phyloP scores from a whole-genome alignment of 1,140 invertebrate species.

The Drosophila kikkawai region DNA sequence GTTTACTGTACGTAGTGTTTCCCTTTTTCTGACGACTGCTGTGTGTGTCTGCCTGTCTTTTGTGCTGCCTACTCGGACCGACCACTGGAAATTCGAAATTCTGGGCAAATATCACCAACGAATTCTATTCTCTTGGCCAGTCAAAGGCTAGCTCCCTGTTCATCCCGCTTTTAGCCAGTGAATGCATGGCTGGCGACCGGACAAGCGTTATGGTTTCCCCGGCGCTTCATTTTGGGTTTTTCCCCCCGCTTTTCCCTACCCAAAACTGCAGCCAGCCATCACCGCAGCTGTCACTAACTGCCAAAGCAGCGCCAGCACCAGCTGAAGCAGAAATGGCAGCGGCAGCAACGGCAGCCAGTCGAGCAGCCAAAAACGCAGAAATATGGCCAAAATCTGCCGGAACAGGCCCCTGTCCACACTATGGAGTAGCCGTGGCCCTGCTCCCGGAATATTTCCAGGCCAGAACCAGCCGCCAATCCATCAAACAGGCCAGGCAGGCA shows the following conservation, averaged over 20 bases:
- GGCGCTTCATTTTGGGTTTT: constrained; percentile 30
- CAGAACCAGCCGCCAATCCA: constrained; percentile 70
- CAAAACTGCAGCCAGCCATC: constrained; percentile 42
- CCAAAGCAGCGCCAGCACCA: constrained; percentile 41
- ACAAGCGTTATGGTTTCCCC: constrained; percentile 39
- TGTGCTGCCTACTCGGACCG: constrained; percentile 39
- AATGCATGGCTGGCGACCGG: constrained; percentile 29
- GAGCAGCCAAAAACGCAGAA: constrained; percentile 58
- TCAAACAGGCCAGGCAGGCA: constrained; percentile 46
- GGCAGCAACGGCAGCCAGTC: constrained; percentile 22
- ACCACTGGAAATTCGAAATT: constrained; percentile 24
- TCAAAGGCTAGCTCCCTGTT: constrained; percentile 12
- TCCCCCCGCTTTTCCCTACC: neutral
- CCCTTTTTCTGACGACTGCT: constrained; percentile 27
- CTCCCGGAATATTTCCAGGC: constrained; percentile 24
- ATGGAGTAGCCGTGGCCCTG: neutral
- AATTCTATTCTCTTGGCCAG: constrained; percentile 22
- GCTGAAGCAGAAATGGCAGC: constrained; percentile 16
- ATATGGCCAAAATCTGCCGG: constrained; percentile 50
- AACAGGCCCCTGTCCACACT: constrained; percentile 27
- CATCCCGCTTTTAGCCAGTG: constrained; percentile 9
- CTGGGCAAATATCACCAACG: constrained; percentile 20
- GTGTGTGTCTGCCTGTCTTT: constrained; percentile 8
- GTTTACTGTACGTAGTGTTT: constrained; percentile 37
- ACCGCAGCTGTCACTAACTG: constrained; percentile 81